Percentiles rank a stretch among this genome's conserved stretches.
Evolutionary conservation across 1,140 invertebrate genomes (phyloP).

Genomic region (Bombus difficillimus): DNA sequence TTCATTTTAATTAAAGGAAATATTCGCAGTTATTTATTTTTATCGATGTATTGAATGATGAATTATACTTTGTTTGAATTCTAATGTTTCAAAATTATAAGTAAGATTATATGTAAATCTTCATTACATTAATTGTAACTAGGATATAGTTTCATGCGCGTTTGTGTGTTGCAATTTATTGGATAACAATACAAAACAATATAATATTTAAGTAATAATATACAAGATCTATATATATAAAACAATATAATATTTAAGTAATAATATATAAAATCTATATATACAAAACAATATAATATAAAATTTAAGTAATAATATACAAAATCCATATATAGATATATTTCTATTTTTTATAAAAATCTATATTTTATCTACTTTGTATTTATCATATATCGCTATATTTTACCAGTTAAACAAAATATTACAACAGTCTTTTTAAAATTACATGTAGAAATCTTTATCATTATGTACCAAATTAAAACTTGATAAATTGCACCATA

Average conservation of each 20-base stretch:
- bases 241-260: too few relatives aligned
- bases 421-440: not conserved
- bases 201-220: too few relatives aligned
- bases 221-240: too few relatives aligned
- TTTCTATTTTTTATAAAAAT: too few relatives aligned
- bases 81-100: not conserved
- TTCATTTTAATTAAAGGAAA: not conserved
- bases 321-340: too few relatives aligned
- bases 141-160: not conserved
- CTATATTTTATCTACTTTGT: too few relatives aligned
- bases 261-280: too few relatives aligned
- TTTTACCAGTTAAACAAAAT: not conserved
- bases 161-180: not conserved
- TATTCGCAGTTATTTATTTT: not conserved
- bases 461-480: not conserved
- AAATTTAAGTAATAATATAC: too few relatives aligned
- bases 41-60: too few relatives aligned
- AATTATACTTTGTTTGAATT: not conserved
- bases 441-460: not conserved
- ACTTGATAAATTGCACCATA: not conserved
- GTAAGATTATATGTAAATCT: not conserved
- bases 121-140: not conserved
- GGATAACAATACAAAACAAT: too few relatives aligned
- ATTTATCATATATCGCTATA: not conserved
- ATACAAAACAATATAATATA: too few relatives aligned